Percentiles rank a stretch among this genome's conserved stretches.
Evolutionary conservation across 2,888 invertebrate genomes (phyloP).

Genomic region (Siphlonurus alternatus): DNA sequence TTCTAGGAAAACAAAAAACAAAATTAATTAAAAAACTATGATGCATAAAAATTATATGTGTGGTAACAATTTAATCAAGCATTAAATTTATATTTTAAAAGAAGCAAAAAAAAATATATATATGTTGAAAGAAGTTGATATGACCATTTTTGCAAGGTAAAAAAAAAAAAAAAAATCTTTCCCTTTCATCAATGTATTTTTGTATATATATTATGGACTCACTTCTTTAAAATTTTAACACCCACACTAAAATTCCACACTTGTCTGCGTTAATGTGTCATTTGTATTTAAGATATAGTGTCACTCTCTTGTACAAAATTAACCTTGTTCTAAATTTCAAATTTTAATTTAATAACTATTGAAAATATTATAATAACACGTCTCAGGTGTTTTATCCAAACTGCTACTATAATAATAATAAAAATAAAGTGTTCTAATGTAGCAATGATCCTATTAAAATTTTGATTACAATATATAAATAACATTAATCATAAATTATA

Average conservation of each 20-base stretch:
- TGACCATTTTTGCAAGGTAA: not conserved
- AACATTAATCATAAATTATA: not conserved
- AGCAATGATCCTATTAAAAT: too few species aligned
- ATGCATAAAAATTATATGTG: too few species aligned
- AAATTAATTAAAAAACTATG: too few species aligned
- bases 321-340: not conserved
- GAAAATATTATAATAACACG: not conserved
- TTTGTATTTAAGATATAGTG: not conserved
- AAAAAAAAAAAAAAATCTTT: too few species aligned
- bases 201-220: too few species aligned
- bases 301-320: not conserved
- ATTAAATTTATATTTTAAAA: not conserved
- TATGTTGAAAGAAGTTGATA: not conserved
- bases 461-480: not conserved
- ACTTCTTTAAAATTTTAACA: too few species aligned
- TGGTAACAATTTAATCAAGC: too few species aligned
- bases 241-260: not conserved
- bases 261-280: not conserved
- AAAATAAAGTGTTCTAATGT: too few species aligned
- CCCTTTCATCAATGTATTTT: too few species aligned
- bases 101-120: not conserved
- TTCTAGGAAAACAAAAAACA: too few species aligned
- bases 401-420: too few species aligned
- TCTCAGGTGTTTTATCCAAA: too few species aligned
- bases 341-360: not conserved